phyloP scores from a whole-genome alignment of 92 coral and sea anemone species.

The Epizoanthus stellaris region DNA sequence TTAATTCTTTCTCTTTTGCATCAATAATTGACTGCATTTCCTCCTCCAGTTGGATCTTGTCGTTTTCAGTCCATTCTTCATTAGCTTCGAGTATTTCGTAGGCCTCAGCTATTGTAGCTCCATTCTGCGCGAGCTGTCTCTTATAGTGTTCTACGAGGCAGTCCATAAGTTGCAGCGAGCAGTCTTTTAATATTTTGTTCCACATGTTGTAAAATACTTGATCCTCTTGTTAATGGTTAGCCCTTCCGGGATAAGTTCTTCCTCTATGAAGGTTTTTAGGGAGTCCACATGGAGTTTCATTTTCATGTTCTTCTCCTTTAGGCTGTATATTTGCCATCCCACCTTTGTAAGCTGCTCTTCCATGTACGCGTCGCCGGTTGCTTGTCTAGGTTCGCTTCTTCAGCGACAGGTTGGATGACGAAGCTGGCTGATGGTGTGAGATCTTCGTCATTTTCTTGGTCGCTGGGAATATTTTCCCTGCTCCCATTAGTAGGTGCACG shows the following conservation, averaged over 20 bases:
- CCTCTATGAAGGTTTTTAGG: slow-evolving; percentile 11
- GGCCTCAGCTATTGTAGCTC: too few species aligned
- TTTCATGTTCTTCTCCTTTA: slow-evolving; percentile 28
- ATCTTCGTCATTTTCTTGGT: slow-evolving; percentile 15
- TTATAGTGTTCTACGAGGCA: not conserved
- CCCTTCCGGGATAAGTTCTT: not conserved
- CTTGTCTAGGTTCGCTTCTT: too few species aligned
- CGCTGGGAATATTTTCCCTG: not conserved
- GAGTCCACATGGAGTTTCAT: slow-evolving; percentile 8
- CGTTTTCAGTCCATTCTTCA: too few species aligned
- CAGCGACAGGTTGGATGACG: not conserved
- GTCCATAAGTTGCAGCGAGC: slow-evolving; percentile 22
- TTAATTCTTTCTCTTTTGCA: too few species aligned
- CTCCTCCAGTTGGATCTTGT: too few species aligned
- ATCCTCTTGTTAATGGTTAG: not conserved
- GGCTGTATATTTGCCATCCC: not conserved
- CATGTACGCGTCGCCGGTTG: too few species aligned
- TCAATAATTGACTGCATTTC: too few species aligned
- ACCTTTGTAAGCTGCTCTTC: not conserved
- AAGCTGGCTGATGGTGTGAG: slow-evolving; percentile 19
- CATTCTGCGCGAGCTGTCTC: too few species aligned
- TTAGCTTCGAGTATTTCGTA: too few species aligned
- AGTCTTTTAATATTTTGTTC: slow-evolving; percentile 16
- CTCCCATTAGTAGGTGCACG: not conserved
- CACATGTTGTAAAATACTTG: slow-evolving; percentile 1